phyloP scores from a whole-genome alignment of 64 coral and sea anemone genomes.

The Montipora efflorescens region DNA sequence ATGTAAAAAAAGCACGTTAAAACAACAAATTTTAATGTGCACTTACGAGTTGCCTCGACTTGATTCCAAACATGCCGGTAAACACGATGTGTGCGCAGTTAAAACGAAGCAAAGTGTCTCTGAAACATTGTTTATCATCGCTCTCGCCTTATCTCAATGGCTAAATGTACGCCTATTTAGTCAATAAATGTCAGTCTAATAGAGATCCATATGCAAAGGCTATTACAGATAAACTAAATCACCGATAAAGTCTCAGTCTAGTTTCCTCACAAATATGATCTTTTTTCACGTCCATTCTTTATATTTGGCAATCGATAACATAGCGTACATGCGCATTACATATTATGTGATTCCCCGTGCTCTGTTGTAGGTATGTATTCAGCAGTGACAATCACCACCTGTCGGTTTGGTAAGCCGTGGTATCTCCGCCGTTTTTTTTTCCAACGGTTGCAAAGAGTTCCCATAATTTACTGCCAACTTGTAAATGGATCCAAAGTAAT shows the following conservation, averaged over 20 bases:
- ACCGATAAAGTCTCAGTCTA: conserved; percentile 23
- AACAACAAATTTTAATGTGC: background rate
- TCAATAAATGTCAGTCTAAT: conserved; percentile 29
- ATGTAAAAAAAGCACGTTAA: background rate
- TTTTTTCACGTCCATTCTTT: conserved; percentile 19
- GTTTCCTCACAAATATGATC: conserved; percentile 1
- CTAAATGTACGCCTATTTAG: conserved; percentile 3
- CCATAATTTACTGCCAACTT: background rate
- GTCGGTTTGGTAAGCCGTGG: background rate
- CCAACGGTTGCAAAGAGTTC: background rate
- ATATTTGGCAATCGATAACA: background rate
- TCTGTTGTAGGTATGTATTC: background rate
- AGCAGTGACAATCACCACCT: background rate
- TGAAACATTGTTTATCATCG: background rate
- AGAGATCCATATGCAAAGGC: conserved; percentile 14
- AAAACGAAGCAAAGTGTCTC: background rate
- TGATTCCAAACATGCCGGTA: background rate
- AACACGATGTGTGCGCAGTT: no score
- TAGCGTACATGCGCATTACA: background rate
- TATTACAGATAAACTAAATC: conserved; percentile 34
- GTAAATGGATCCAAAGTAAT: no score
- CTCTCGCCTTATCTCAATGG: background rate
- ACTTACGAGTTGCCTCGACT: background rate
- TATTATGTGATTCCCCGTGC: background rate
- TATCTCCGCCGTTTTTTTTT: background rate